Evolutionary conservation across 2,797 vertebrate genomes (phyloP).

Genomic region (Coregonus suidteri): DNA sequence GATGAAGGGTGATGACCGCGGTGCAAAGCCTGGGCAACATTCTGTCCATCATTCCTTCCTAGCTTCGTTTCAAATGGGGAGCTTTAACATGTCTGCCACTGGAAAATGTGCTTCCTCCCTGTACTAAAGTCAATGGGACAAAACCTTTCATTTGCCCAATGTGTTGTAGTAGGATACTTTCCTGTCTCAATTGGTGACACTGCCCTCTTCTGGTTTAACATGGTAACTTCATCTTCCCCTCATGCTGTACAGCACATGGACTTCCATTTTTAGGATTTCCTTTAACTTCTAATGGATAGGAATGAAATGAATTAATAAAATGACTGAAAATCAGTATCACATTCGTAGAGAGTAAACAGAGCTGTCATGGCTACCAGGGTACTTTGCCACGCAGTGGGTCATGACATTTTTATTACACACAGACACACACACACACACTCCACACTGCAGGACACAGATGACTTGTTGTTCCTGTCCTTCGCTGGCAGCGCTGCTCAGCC

Average conservation of each 20-base stretch:
- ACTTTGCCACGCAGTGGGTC: background rate
- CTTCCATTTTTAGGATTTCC: background rate
- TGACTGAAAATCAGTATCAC: background rate
- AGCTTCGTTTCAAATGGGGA: background rate
- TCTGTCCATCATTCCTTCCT: background rate
- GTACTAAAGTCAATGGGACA: background rate
- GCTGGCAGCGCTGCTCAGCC: background rate
- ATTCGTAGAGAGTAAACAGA: background rate
- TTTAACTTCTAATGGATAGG: background rate
- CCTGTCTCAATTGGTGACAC: constrained; percentile 1
- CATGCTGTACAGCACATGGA: background rate
- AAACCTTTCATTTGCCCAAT: background rate
- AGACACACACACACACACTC: background rate
- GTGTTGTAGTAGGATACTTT: background rate
- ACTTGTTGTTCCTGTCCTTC: background rate
- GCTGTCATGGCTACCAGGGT: background rate
- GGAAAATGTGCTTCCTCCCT: background rate
- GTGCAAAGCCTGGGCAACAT: background rate
- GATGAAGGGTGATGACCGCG: background rate
- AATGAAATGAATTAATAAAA: background rate
- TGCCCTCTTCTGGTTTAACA: constrained; percentile 36
- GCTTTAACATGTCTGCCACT: background rate
- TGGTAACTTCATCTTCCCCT: constrained; percentile 12
- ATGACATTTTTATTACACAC: background rate
- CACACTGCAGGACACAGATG: background rate